Conservation (phyloP, 2,888 invertebrate genomes). For the Drosophila lutescens region DNA sequence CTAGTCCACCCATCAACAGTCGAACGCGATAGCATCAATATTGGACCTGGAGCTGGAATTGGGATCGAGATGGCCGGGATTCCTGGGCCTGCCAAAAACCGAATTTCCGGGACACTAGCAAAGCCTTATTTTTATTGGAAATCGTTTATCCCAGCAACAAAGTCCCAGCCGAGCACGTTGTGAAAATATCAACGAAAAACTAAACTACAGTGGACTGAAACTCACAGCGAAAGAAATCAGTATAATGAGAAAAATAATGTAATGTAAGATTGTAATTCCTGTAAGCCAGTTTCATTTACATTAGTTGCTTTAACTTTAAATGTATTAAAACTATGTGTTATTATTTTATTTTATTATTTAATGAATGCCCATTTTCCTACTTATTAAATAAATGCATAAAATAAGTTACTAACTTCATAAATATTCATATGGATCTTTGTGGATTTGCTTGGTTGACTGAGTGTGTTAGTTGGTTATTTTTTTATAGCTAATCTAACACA, state of each 20-base stretch:
- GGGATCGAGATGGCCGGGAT: conserved; percentile 33
- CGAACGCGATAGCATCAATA: conserved; percentile 65
- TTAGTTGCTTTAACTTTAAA: too few species aligned
- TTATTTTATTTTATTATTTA: too few species aligned
- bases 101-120: conserved; percentile 64
- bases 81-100: conserved; percentile 24
- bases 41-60: conserved; percentile 27
- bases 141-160: conserved; percentile 73
- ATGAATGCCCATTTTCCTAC: background rate
- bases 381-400: background rate
- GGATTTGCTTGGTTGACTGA: background rate
- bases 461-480: background rate
- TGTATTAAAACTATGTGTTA: too few species aligned
- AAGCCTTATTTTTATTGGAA: conserved; percentile 74
- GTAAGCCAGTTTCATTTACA: too few species aligned
- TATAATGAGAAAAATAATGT: too few species aligned
- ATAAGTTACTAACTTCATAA: background rate
- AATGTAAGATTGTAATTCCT: too few species aligned
- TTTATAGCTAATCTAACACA: background rate
- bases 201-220: conserved; percentile 51
- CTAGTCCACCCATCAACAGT: conserved; percentile 57
- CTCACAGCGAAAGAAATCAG: too few species aligned
- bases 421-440: background rate
- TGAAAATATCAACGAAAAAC: background rate
- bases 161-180: conserved; percentile 41